Evolutionary conservation across 1,140 invertebrate genomes (phyloP), one percentile per base, ranked within the genome.

Genomic region (Drosophila repleta): DNA sequence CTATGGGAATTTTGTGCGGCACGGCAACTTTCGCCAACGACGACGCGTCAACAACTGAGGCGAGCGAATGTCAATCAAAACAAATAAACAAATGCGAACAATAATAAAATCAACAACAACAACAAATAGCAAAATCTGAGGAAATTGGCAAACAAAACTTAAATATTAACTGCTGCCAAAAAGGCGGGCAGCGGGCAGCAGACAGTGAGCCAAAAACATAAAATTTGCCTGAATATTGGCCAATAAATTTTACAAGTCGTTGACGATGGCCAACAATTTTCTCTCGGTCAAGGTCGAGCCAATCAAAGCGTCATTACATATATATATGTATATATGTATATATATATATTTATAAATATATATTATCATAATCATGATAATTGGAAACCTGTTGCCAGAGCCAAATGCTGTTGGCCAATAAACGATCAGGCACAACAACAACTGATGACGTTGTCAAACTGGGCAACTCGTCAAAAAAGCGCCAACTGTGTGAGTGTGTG

Each of bases 191-290:
- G 39, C 39, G n/a, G 2, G 41, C 60, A 8, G 39, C 39, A 6
- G 2, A 18, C 39, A 43, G 32, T 35, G 32, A 70, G 29, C 37
- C 51, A 61, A 62, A 20, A 41, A 58, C 1, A 21, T 41, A 20
- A 41, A 77, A 71, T 64, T 52, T 78, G 35, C 35, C 87, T 88
- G 79, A 88, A 87, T 90, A 82, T 83, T 90, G 87, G 87, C 87
- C 79, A 90, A 90, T 90, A 90, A 87, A 90, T 88, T 79, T 77
- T 83, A 74, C 83, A 82, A 90, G 77, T 79, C 87, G 76, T 79
- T 83, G 72, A 79, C 76, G 79, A 65, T 76, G 67, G 73, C 80
- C 80, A 84, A 84, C 72, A 62, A 76, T 67, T 62, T 62, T 71
- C 58, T 70, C 65, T 89, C 87, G 87, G 70, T 67, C 72, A 90